Conservation (phyloP, 1,140 invertebrate species). For the Heliothis virescens region DNA sequence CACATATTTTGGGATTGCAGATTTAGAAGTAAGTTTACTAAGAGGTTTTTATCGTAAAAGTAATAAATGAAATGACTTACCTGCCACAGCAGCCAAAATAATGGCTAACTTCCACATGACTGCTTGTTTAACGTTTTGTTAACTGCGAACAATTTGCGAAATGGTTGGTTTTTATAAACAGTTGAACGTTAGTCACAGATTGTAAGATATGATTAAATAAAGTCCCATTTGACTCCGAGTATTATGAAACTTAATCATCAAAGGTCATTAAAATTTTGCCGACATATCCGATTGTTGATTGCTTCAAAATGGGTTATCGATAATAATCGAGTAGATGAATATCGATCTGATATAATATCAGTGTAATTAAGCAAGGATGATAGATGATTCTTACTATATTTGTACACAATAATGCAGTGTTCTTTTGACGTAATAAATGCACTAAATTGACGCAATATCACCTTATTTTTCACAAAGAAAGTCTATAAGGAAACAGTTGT, state of each 20-base stretch:
- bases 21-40: too few species aligned
- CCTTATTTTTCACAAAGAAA: too few species aligned
- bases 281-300: not conserved
- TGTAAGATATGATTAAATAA: not conserved
- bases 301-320: not conserved
- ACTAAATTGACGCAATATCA: too few species aligned
- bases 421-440: too few species aligned
- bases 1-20: too few species aligned
- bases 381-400: not conserved
- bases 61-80: slow-evolving; percentile 18
- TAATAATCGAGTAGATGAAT: not conserved
- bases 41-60: too few species aligned
- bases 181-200: not conserved
- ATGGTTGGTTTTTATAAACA: not conserved
- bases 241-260: not conserved
- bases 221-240: not conserved
- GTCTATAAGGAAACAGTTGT: too few species aligned
- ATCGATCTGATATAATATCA: not conserved
- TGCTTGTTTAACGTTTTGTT: slow-evolving; percentile 51
- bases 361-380: not conserved
- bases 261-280: not conserved
- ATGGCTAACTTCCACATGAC: slow-evolving; percentile 40
- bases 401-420: too few species aligned
- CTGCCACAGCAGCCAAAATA: slow-evolving; percentile 20
- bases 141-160: not conserved